phyloP scores from a whole-genome alignment of 2,888 invertebrate genomes.

The Priocnemis perturbator region DNA sequence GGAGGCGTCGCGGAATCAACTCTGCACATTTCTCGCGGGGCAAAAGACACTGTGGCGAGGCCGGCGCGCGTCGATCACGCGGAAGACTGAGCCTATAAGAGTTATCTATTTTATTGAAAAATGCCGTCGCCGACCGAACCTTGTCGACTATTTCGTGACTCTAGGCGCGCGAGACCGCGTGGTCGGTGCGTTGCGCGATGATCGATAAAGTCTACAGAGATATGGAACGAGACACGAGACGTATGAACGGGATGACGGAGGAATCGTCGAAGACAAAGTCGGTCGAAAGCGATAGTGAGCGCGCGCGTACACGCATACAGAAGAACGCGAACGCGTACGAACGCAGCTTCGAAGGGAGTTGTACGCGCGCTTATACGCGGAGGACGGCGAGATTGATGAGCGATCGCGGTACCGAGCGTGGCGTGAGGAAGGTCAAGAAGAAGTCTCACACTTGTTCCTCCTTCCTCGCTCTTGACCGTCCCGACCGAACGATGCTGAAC shows the following conservation, averaged over 20 bases:
- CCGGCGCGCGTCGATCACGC: no score
- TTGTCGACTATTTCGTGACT: no score
- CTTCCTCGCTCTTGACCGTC: constrained; percentile 12
- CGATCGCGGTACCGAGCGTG: constrained; percentile 30
- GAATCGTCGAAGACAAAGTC: constrained; percentile 12
- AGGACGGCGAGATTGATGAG: constrained; percentile 40
- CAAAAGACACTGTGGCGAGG: no score
- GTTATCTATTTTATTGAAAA: no score
- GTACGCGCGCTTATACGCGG: not conserved
- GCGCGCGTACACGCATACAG: constrained; percentile 4
- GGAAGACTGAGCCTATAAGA: no score
- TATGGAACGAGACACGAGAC: no score
- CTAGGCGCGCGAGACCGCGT: constrained; percentile 19
- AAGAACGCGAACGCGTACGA: constrained; percentile 17
- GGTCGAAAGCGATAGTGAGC: constrained; percentile 30
- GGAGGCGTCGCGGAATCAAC: no score
- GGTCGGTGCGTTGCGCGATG: no score
- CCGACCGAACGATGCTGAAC: not conserved
- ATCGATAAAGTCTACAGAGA: no score
- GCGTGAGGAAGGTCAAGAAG: constrained; percentile 49
- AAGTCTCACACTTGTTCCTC: constrained; percentile 25
- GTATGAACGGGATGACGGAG: no score
- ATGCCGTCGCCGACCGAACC: no score
- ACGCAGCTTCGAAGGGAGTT: constrained; percentile 6
- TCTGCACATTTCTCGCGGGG: no score